Percentiles rank a stretch among this genome's conserved stretches.
These are phyloP conservation scores for Melangyna quadrimaculata DNA, from an alignment of 2,888 invertebrate genomes.

Conservation along the genomic window DNA sequence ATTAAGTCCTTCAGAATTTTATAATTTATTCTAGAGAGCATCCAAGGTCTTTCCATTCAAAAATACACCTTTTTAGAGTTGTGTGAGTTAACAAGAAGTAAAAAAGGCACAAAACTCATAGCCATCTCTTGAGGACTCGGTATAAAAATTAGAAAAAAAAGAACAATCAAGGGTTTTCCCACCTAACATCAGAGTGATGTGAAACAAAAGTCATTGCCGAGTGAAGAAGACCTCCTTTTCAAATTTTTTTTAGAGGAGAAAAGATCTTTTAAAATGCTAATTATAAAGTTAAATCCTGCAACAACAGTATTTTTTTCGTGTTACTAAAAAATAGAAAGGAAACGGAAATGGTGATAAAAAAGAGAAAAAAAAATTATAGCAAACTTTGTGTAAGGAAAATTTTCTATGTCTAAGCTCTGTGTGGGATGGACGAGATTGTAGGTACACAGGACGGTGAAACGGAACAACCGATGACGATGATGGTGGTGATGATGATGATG, in stretches of 20 bases:
- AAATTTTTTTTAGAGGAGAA: slow-evolving; percentile 4
- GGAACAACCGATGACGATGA: slow-evolving; percentile 7
- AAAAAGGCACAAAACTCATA: slow-evolving; percentile 8
- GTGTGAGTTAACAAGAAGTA: slow-evolving; percentile 22
- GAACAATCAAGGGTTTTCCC: slow-evolving; percentile 54
- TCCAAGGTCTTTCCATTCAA: neutral
- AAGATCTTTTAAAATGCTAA: slow-evolving; percentile 67
- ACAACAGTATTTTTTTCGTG: slow-evolving; percentile 44
- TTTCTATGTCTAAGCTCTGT: slow-evolving; percentile 37
- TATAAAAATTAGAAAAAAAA: slow-evolving; percentile 10
- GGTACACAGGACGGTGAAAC: slow-evolving; percentile 2
- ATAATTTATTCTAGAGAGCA: slow-evolving; percentile 47
- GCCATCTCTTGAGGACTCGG: slow-evolving; percentile 13
- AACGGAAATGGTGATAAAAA: slow-evolving; percentile 22
- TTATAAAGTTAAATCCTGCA: slow-evolving; percentile 66
- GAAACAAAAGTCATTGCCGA: slow-evolving; percentile 58
- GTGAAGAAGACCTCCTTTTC: slow-evolving; percentile 40
- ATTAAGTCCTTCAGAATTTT: slow-evolving; percentile 40
- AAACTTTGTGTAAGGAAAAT: slow-evolving; percentile 49
- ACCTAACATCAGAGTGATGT: slow-evolving; percentile 11
- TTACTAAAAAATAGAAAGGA: slow-evolving; percentile 29
- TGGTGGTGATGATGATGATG: neutral
- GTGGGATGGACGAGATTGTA: slow-evolving; percentile 1
- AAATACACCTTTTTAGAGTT: neutral
- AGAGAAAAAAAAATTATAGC: slow-evolving; percentile 25